A percentile compares a stretch with the other conserved stretches of the same genome.
Conservation (phyloP, 2,888 invertebrate genomes). For the Sphaerophoria taeniata region DNA sequence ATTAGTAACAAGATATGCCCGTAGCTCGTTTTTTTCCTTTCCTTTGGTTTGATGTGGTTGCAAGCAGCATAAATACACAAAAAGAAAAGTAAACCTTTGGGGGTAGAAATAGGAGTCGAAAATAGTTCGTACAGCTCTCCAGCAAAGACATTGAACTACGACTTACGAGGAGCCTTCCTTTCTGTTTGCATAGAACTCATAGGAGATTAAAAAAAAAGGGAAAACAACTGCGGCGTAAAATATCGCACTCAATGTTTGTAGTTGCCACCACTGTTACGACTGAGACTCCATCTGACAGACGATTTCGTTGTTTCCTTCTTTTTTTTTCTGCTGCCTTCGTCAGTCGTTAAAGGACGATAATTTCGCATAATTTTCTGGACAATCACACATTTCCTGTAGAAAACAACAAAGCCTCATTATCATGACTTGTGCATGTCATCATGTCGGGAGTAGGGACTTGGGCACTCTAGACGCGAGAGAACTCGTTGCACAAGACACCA, state of each 20-base stretch:
- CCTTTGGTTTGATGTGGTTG: constrained; percentile 11
- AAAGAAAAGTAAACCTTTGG: constrained; percentile 11
- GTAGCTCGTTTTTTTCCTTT: constrained; percentile 19
- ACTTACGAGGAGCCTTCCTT: neutral
- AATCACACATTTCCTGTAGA: constrained; percentile 65
- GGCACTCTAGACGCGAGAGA: constrained; percentile 21
- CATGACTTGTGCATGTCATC: constrained; percentile 54
- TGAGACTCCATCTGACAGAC: constrained; percentile 1
- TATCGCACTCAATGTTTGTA: constrained; percentile 48
- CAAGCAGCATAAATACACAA: neutral
- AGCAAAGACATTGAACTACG: constrained; percentile 25
- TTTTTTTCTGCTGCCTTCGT: neutral
- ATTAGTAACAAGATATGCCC: constrained; percentile 71
- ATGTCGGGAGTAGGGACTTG: constrained; percentile 15
- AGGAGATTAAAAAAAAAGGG: neutral
- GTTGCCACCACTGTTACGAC: constrained; percentile 12
- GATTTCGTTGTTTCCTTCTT: neutral
- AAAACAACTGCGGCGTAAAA: constrained; percentile 47
- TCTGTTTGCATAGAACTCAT: constrained; percentile 46
- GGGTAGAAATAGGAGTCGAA: constrained; percentile 45
- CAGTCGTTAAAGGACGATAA: constrained; percentile 42
- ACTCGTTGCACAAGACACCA: constrained; percentile 40
- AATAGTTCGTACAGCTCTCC: constrained; percentile 4
- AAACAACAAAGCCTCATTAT: constrained; percentile 57
- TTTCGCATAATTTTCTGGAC: constrained; percentile 69